These are phyloP conservation scores for Ceramica pisi DNA, from an alignment of 2,888 invertebrate genomes.

Conservation along the genomic window DNA sequence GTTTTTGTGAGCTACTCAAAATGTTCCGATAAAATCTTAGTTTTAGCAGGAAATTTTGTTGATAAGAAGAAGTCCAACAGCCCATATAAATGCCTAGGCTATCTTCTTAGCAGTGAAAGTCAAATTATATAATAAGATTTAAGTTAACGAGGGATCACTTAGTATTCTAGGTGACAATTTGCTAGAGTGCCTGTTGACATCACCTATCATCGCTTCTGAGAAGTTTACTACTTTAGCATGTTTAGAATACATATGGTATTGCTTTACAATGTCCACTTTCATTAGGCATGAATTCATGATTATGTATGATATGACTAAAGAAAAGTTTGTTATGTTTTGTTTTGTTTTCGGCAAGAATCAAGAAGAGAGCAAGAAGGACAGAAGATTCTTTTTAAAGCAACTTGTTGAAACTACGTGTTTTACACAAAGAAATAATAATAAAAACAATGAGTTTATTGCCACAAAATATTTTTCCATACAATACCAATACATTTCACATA, in stretches of 20 bases:
- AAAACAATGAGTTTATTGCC: too few species aligned
- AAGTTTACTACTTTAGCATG: slow-evolving; percentile 46
- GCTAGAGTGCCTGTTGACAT: slow-evolving; percentile 41
- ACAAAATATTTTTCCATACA: too few species aligned
- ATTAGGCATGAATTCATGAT: slow-evolving; percentile 1
- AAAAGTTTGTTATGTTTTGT: neutral
- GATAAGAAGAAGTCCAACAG: neutral
- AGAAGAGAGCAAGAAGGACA: too few species aligned
- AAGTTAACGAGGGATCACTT: slow-evolving; percentile 31
- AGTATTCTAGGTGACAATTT: slow-evolving; percentile 48
- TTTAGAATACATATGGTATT: slow-evolving; percentile 43
- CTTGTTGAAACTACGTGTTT: too few species aligned
- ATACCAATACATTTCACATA: too few species aligned
- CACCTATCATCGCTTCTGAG: slow-evolving; percentile 50
- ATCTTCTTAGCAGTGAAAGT: slow-evolving; percentile 24
- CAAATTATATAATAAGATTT: slow-evolving; percentile 18
- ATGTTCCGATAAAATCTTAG: neutral
- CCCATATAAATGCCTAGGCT: neutral
- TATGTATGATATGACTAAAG: neutral
- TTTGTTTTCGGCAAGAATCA: too few species aligned
- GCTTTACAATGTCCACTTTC: slow-evolving; percentile 33
- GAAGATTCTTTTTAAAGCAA: too few species aligned
- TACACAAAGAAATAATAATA: too few species aligned
- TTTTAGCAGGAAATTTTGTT: too few species aligned
- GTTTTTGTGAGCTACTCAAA: neutral